A percentile compares a stretch with the other conserved stretches of the same genome.
Conservation (phyloP, 2,113 vertebrate genomes). For the Larimichthys polyactis region DNA sequence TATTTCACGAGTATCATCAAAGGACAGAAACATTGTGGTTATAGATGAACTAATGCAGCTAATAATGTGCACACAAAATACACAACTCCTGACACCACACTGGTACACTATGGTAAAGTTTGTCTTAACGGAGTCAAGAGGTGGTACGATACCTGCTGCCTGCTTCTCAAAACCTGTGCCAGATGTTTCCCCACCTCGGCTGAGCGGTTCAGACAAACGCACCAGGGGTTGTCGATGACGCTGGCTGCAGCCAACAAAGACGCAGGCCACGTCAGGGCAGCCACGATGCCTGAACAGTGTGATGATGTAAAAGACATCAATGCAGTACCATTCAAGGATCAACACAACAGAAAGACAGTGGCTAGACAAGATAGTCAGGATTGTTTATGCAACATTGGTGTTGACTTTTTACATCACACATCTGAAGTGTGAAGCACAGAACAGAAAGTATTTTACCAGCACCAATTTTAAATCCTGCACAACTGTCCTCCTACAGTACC, state of each 20-base stretch:
- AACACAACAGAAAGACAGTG: neutral
- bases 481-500: slow-evolving; percentile 77
- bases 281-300: slow-evolving; percentile 88
- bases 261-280: slow-evolving; percentile 93
- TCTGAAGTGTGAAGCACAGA: neutral
- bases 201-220: slow-evolving; percentile 93
- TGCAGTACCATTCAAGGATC: neutral
- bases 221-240: slow-evolving; percentile 98
- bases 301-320: neutral
- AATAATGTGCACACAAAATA: neutral
- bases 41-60: neutral
- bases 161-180: slow-evolving; percentile 91
- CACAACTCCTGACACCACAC: neutral
- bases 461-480: neutral
- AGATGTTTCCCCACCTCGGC: slow-evolving; percentile 96
- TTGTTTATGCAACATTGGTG: neutral
- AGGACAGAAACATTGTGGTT: neutral
- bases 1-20: neutral
- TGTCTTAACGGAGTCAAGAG: slow-evolving; percentile 1
- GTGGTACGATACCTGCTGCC: slow-evolving; percentile 88
- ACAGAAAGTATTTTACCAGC: neutral
- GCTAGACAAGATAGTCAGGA: neutral
- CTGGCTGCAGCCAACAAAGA: slow-evolving; percentile 91
- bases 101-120: neutral
- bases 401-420: neutral